Evolutionary conservation across 2,888 invertebrate species (phyloP).

Genomic region (Brenthis hecate): DNA sequence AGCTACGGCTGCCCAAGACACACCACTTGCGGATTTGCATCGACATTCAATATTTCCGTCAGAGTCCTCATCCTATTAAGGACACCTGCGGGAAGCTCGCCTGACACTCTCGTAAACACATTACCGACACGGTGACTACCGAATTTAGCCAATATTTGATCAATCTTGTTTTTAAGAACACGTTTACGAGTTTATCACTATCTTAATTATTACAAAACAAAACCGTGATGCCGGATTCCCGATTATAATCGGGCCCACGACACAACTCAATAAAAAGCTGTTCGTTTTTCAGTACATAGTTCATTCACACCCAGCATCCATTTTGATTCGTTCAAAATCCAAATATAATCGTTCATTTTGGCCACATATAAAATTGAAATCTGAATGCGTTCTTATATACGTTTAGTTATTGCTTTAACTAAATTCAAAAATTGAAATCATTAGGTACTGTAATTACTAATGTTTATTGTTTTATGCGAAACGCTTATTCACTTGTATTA

Average conservation of each 20-base stretch:
- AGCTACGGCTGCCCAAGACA: constrained; percentile 62
- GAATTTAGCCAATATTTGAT: constrained; percentile 60
- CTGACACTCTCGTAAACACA: constrained; percentile 77
- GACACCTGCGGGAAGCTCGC: constrained; percentile 77
- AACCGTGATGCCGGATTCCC: constrained; percentile 71
- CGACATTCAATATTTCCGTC: constrained; percentile 70
- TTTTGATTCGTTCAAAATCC: constrained; percentile 82
- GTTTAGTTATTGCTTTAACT: constrained; percentile 35
- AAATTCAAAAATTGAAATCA: too few species aligned
- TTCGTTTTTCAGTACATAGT: constrained; percentile 81
- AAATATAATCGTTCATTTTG: constrained; percentile 77
- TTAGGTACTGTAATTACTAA: not conserved
- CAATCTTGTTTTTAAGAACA: constrained; percentile 52
- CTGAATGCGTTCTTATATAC: constrained; percentile 50
- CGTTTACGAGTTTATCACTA: constrained; percentile 64
- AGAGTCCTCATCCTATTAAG: constrained; percentile 79
- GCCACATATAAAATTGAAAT: constrained; percentile 62
- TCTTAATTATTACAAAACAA: constrained; percentile 64
- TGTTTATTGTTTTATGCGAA: not conserved
- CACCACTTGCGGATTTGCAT: constrained; percentile 62
- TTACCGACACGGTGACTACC: constrained; percentile 77
- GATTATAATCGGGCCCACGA: constrained; percentile 76
- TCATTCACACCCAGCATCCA: constrained; percentile 83
- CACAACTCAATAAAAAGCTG: constrained; percentile 81
- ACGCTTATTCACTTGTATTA: too few species aligned